Evolutionary conservation across 2,797 vertebrate genomes (phyloP).

Genomic region (Rousettus madagascariensis): DNA sequence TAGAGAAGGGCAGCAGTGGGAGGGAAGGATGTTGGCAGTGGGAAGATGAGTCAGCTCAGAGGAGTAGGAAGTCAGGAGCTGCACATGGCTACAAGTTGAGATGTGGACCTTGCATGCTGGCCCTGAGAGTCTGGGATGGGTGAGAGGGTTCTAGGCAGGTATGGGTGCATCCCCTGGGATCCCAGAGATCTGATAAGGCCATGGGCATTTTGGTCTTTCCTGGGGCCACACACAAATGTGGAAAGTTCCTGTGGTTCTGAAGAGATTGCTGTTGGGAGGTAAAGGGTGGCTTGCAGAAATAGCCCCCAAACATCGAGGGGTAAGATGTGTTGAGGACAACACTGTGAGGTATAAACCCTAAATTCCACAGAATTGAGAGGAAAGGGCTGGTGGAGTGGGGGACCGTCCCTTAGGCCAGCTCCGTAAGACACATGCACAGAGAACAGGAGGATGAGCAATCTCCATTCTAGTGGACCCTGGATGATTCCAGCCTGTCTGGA

Average conservation of each 20-base stretch:
- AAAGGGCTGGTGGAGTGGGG: neutral
- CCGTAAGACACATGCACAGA: too few species aligned
- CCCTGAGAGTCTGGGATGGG: neutral
- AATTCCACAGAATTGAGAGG: neutral
- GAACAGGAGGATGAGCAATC: too few species aligned
- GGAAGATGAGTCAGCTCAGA: neutral
- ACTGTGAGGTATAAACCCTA: neutral
- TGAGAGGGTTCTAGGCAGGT: neutral
- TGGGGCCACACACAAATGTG: neutral
- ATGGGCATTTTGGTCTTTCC: neutral
- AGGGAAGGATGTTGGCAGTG: neutral
- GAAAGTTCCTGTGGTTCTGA: neutral
- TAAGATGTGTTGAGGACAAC: neutral
- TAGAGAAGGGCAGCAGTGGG: neutral
- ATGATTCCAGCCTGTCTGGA: neutral
- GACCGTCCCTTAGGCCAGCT: neutral
- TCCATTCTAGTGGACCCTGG: neutral
- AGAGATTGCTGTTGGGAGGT: neutral
- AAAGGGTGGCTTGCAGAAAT: neutral
- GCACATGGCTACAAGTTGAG: neutral
- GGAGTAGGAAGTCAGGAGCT: neutral
- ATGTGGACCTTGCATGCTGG: fast-evolving
- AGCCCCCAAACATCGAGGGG: neutral
- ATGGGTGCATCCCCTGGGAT: neutral
- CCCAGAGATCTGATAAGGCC: neutral